These are phyloP conservation scores for Nansenia antarctica DNA, from an alignment of 2,113 vertebrate genomes.

Conservation along the genomic window DNA sequence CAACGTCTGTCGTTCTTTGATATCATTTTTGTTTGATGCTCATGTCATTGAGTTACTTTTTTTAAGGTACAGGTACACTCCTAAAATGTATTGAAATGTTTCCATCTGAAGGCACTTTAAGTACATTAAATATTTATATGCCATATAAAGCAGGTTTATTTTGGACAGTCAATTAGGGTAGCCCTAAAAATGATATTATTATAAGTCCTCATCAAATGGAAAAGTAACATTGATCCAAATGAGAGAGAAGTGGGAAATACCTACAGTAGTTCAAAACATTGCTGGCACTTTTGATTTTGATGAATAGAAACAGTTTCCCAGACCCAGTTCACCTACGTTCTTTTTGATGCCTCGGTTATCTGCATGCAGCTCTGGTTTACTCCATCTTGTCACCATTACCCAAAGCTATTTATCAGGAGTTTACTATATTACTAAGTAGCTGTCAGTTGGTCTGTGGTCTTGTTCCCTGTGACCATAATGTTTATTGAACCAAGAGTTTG, in stretches of 20 bases:
- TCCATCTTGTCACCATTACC: no score
- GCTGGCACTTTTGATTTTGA: no score
- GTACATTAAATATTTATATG: slow-evolving; percentile 73
- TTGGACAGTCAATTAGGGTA: slow-evolving; percentile 64
- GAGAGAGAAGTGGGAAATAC: no score
- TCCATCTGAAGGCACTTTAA: slow-evolving; percentile 67
- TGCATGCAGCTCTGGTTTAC: no score
- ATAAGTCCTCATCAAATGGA: no score
- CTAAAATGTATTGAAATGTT: slow-evolving; percentile 49
- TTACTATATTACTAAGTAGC: background rate
- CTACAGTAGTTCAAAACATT: no score
- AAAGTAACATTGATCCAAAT: no score
- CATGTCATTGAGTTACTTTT: background rate
- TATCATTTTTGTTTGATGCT: background rate
- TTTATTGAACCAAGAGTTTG: slow-evolving; percentile 15
- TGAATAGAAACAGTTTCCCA: no score
- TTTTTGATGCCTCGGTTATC: no score
- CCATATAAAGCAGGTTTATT: slow-evolving; percentile 72
- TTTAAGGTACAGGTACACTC: slow-evolving; percentile 13
- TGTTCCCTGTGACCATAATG: slow-evolving; percentile 15
- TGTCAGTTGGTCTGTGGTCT: background rate
- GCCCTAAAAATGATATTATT: background rate
- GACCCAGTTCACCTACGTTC: no score
- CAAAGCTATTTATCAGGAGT: no score
- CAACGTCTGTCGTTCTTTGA: background rate